Conservation (phyloP, 2,888 invertebrate genomes). For the Ferdinandea cuprea region DNA sequence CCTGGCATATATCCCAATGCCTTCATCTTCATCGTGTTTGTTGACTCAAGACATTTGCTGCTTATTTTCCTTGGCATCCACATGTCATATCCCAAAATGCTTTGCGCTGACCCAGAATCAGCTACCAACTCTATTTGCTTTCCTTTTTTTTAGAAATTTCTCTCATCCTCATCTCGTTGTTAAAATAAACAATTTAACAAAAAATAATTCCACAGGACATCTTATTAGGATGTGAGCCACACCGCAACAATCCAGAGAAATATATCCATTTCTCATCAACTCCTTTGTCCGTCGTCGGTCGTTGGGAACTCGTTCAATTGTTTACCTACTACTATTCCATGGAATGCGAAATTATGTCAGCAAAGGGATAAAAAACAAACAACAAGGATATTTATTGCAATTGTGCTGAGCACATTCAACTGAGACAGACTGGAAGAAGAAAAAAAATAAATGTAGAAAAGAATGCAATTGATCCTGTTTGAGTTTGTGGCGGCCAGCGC, state of each 20-base stretch:
- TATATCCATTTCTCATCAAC: slow-evolving; percentile 64
- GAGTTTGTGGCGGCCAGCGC: slow-evolving; percentile 49
- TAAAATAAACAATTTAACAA: slow-evolving; percentile 59
- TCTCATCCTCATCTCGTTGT: slow-evolving; percentile 21
- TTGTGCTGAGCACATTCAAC: slow-evolving; percentile 50
- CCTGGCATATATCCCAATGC: slow-evolving; percentile 59
- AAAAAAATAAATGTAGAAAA: neutral
- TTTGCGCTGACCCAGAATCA: slow-evolving; percentile 55
- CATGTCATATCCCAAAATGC: slow-evolving; percentile 48
- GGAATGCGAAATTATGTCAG: slow-evolving; percentile 56
- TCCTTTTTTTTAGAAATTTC: neutral
- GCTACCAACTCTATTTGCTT: slow-evolving; percentile 12
- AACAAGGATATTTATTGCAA: slow-evolving; percentile 69
- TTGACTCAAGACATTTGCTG: slow-evolving; percentile 35
- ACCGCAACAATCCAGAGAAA: slow-evolving; percentile 8
- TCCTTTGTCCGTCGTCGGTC: slow-evolving; percentile 62
- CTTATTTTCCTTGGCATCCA: slow-evolving; percentile 44
- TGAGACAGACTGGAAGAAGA: slow-evolving; percentile 4
- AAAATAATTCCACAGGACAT: slow-evolving; percentile 55
- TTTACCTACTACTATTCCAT: slow-evolving; percentile 65
- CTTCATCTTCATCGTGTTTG: slow-evolving; percentile 16
- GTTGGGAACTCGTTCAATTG: slow-evolving; percentile 58
- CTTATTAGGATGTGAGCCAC: slow-evolving; percentile 65
- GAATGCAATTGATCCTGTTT: slow-evolving; percentile 64
- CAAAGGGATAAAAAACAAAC: slow-evolving; percentile 38